Evolutionary conservation across 2,888 invertebrate species (phyloP), one percentile per base, ranked within the genome.

Genomic region (Temnothorax ravouxi): DNA sequence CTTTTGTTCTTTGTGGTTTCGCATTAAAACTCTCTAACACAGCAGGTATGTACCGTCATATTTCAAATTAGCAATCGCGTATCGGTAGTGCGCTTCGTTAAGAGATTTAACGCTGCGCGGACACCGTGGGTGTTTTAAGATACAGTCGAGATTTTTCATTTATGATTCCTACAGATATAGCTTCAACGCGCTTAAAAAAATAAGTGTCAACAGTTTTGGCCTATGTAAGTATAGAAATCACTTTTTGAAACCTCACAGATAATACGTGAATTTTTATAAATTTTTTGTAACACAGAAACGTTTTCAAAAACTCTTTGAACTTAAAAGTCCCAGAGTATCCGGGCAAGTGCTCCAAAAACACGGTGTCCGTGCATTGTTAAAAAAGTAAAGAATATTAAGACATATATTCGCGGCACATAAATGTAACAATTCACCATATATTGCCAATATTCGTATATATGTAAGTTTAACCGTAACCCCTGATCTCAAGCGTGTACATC

Each of bases 401-500:
- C 21, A 25, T 25, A 25, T 25, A 72, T 38, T 56, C 4, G 21
- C n/a, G 21, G 8, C 56, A 41, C 41, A 1, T 18, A 8, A 41
- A 29, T 44, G n/a, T 29, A 74, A 74, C 6, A 44, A 66, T 44
- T 66, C 5, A n/a, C 8, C 15, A 18, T 18, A 47, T 34, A 15
- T 13, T 21, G 15, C 1, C 47, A 34, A 34, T 47, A 79, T 47
- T 21, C 8, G 9, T 15, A 25, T 50, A 13, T 66, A 25, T 50
- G n/a, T 66, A n/a, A 50, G 50, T 44, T 74, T 25, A 76, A 34
- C 8, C 41, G 44, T 29, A 61, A 69, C 34, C 59, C 38, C 34
- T 59, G 72, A 59, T 34, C 34, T n/a, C 34, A 25, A 1, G 34
- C 34, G 41, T 25, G 56, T 71, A 25, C n/a, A 69, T 77, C 29